phyloP scores from a whole-genome alignment of 2,797 vertebrate genomes.

The Anomalospiza imberbis region DNA sequence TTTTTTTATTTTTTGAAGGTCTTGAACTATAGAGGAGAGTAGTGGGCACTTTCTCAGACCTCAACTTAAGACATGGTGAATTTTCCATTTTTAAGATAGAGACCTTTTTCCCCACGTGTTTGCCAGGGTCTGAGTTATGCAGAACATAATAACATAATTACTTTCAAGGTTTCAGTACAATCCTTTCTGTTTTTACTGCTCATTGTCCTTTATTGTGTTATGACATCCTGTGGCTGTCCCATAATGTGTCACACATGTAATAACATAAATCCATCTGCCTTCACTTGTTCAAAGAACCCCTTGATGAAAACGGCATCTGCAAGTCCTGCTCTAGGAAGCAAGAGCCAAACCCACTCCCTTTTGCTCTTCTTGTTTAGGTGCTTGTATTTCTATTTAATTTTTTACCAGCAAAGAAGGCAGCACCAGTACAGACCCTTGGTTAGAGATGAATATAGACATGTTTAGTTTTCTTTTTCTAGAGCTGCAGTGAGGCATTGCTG shows the following conservation, averaged over 20 bases:
- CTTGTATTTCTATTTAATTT: neutral
- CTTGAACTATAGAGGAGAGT: neutral
- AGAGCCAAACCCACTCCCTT: neutral
- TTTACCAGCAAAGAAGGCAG: neutral
- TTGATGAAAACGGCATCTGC: neutral
- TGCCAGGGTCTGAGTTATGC: neutral
- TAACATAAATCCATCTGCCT: neutral
- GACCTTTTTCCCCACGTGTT: accelerated
- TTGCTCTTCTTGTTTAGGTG: neutral
- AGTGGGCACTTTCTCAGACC: neutral
- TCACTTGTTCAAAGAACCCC: neutral
- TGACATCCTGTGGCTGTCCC: neutral
- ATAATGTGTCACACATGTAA: accelerated
- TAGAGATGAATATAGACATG: neutral
- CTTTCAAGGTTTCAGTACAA: neutral
- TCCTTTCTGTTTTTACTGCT: neutral
- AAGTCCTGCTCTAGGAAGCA: neutral
- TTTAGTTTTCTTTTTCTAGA: neutral
- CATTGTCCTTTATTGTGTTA: neutral
- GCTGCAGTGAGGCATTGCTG: neutral
- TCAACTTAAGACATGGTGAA: neutral
- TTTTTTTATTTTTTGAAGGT: neutral
- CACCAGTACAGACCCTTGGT: neutral
- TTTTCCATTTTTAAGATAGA: neutral
- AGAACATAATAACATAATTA: neutral